Base-by-base conservation (phyloP, 2,113 vertebrate species). In the Coptodon rendalli region DNA sequence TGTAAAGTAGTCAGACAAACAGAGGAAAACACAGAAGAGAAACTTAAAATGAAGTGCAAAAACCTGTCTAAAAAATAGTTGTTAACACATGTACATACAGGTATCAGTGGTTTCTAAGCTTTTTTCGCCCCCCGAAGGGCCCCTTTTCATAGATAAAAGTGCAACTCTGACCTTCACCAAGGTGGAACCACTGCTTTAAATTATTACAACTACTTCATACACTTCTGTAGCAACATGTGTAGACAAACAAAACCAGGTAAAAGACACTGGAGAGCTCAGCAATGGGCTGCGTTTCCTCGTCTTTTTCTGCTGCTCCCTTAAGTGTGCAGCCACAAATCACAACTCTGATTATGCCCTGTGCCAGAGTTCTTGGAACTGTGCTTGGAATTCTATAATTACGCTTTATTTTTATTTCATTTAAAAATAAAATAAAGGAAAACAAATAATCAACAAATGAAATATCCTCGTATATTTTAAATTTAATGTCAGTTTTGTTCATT, bases 251-350 rank as follows among this genome's bases (percentile, higher is more conserved):
- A 73, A 73, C n/a, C 38, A 73, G 22, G 13, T 43, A 43, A 71
- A 43, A 43, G 36, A 43, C 66, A 43, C 36, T 6, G 66, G 52
- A 53, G 57, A 82, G 22, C 16, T 87, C 6, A 40, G 50, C 63
- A 89, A 81, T 73, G 59, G 82, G 50, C 31, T 80, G 50, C 80
- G 22, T 79, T 63, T 86, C 24, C 59, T 43, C 1, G 3, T 50
- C 80, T 38, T 22, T 66, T 66, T 68, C 19, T 40, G 36, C 63
- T 40, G 11, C 36, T 71, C 2, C 66, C 38, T 71, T 71, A 82
- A 86, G 87, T 82, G 78, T 38, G 80, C 16, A 11, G 45, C 57
- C 86, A 90, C 85, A 90, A 92, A 91, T 92, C 92, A 92, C 54
- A 59, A 85, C 61, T 89, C 82, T 68, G 80, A 84, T 80, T 6